These are phyloP conservation scores for Centropus bengalensis DNA, from an alignment of 2,113 vertebrate genomes.

Conservation along the genomic window DNA sequence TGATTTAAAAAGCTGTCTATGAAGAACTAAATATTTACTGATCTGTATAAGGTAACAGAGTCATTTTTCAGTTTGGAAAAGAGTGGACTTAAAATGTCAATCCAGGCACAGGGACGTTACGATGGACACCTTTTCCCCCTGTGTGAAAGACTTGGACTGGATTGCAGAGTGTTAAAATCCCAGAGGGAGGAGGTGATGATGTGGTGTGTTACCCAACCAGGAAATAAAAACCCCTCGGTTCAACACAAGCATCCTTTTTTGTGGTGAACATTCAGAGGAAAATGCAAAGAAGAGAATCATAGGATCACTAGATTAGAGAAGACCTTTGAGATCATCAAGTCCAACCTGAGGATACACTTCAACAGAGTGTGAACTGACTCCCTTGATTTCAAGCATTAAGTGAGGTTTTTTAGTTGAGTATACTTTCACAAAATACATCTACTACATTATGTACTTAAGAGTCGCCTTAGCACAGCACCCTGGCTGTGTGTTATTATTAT, in stretches of 20 bases:
- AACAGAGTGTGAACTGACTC: neutral
- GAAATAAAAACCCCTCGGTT: neutral
- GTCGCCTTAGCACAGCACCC: neutral
- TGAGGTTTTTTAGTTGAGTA: neutral
- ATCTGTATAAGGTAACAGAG: neutral
- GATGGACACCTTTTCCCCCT: neutral
- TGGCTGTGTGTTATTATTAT: neutral
- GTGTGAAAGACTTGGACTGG: neutral
- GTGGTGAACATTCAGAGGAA: neutral
- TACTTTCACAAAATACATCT: neutral
- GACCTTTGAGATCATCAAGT: too few relatives aligned
- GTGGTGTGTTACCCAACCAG: neutral
- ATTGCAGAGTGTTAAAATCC: neutral
- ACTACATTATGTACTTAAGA: neutral
- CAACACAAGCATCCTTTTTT: neutral
- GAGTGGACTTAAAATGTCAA: neutral
- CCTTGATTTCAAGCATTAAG: neutral
- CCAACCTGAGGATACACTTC: too few relatives aligned
- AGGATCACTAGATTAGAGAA: too few relatives aligned
- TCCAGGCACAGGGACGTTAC: neutral
- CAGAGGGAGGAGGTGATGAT: rapidly evolving
- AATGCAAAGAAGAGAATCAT: neutral
- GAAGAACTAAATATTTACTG: neutral
- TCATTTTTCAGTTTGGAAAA: neutral
- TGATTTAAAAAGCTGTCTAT: neutral